phyloP scores from a whole-genome alignment of 2,888 invertebrate genomes.

The Drosophila ustulata region DNA sequence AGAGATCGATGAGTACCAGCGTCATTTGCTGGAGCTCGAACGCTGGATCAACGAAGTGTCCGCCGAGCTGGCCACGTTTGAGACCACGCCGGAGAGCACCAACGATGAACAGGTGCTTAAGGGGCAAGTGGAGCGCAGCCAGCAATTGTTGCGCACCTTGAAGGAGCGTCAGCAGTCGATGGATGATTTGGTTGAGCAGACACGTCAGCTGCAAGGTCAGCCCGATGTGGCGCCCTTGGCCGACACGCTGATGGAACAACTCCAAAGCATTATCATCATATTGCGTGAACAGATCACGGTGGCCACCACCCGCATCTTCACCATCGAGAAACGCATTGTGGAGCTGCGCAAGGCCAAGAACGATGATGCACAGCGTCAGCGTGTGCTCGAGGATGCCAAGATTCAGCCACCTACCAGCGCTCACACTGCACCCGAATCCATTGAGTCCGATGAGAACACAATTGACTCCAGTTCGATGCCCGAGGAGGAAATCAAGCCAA shows the following conservation, averaged over 20 bases:
- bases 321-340: conserved; percentile 83
- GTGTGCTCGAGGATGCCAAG: conserved; percentile 75
- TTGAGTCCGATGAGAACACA: conserved; percentile 85
- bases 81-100: conserved; percentile 79
- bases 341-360: conserved; percentile 73
- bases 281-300: conserved; percentile 88
- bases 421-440: conserved; percentile 75
- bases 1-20: conserved; percentile 86
- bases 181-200: conserved; percentile 85
- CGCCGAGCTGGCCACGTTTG: conserved; percentile 74
- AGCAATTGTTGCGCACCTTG: conserved; percentile 86
- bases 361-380: conserved; percentile 75
- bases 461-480: conserved; percentile 91
- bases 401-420: conserved; percentile 64
- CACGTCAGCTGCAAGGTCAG: conserved; percentile 85
- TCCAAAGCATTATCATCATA: conserved; percentile 86
- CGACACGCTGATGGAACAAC: conserved; percentile 86
- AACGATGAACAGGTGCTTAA: conserved; percentile 86
- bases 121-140: conserved; percentile 86
- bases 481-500: conserved; percentile 87
- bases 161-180: conserved; percentile 86
- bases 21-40: conserved; percentile 86
- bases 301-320: conserved; percentile 87
- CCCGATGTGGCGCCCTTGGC: conserved; percentile 86
- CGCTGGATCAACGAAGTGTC: conserved; percentile 86